Percentiles rank a stretch among this genome's conserved stretches.
phyloP scores from a whole-genome alignment of 2,113 vertebrate species.

The Steatornis caripensis region DNA sequence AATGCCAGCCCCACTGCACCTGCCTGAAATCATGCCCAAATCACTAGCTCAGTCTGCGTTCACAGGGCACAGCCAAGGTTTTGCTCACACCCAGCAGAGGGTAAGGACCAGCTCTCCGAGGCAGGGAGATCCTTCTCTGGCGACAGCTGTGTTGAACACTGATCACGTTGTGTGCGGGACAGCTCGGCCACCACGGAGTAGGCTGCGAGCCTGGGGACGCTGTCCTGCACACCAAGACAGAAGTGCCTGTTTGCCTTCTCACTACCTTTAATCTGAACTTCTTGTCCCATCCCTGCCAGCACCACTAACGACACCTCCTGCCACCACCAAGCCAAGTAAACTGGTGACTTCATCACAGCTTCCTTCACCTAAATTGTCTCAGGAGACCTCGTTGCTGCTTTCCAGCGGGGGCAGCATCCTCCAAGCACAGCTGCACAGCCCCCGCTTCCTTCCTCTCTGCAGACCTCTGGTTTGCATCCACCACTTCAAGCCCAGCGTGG shows the following conservation, averaged over 20 bases:
- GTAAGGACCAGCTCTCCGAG: too few species aligned
- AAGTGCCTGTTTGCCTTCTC: accelerated
- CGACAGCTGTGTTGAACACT: background rate
- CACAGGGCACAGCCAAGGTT: background rate
- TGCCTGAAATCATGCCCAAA: background rate
- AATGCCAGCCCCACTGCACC: background rate
- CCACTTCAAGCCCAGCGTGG: accelerated
- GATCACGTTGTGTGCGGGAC: accelerated
- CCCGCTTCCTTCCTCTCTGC: constrained; percentile 21
- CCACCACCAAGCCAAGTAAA: background rate
- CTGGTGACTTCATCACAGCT: background rate
- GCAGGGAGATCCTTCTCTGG: background rate
- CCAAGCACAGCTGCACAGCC: background rate
- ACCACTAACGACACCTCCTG: accelerated
- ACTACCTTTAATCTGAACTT: background rate
- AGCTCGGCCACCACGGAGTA: background rate
- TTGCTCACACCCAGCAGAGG: accelerated
- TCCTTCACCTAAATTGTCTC: constrained; percentile 34
- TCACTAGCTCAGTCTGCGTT: accelerated
- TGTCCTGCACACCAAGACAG: background rate
- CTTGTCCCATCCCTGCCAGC: background rate
- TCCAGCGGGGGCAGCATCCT: background rate
- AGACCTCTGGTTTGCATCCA: background rate
- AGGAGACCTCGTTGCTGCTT: background rate
- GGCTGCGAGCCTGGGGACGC: background rate